Percentiles rank a stretch among this genome's conserved stretches.
Evolutionary conservation across 2,113 vertebrate genomes (phyloP).

Genomic region (Hemicordylus capensis): DNA sequence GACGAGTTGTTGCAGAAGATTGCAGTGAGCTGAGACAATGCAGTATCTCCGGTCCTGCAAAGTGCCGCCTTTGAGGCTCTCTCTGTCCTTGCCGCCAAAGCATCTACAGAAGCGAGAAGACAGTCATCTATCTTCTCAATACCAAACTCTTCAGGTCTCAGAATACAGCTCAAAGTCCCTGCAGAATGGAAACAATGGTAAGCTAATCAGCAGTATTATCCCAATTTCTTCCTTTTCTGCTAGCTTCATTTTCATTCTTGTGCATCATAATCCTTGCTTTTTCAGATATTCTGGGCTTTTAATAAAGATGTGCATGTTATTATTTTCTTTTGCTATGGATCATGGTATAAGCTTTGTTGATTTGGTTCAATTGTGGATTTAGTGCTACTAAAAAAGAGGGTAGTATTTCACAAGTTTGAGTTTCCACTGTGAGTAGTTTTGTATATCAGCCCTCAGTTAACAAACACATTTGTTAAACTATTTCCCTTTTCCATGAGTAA

Average conservation of each 20-base stretch:
- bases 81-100: constrained; percentile 49
- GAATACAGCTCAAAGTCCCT: constrained; percentile 22
- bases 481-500: not conserved
- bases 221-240: constrained; percentile 8
- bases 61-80: constrained; percentile 54
- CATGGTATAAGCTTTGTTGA: not conserved
- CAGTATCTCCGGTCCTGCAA: constrained; percentile 64
- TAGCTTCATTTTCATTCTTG: constrained; percentile 26
- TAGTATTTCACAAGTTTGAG: not conserved
- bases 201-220: constrained; percentile 55
- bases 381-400: not conserved
- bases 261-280: not conserved
- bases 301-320: not conserved
- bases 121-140: constrained; percentile 44
- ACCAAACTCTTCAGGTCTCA: constrained; percentile 37
- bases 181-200: constrained; percentile 64
- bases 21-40: constrained; percentile 62
- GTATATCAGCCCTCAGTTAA: not conserved
- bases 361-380: not conserved
- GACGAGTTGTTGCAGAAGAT: constrained; percentile 64
- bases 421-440: not conserved
- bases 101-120: constrained; percentile 28
- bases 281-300: not conserved
- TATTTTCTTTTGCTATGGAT: not conserved
- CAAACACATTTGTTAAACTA: not conserved